Conservation (phyloP, 1,140 invertebrate species). For the Ceratina calcarata region DNA sequence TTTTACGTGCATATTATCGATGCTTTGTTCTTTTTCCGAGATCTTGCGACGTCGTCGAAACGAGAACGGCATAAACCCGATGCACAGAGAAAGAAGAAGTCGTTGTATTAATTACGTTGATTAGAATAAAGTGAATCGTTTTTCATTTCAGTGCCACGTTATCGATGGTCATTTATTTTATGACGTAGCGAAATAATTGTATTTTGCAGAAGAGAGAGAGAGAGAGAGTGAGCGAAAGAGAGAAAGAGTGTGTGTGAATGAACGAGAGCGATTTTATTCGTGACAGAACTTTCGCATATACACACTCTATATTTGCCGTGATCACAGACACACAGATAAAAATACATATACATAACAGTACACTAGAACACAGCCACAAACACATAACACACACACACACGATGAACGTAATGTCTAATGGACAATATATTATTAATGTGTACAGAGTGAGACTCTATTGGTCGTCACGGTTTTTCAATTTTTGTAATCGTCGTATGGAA, state of each 20-base stretch:
- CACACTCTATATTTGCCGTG: constrained; percentile 25
- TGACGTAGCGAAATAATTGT: constrained; percentile 5
- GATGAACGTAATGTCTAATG: constrained; percentile 24
- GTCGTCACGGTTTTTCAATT: constrained; percentile 46
- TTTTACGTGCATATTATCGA: too few relatives aligned
- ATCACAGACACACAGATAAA: constrained; percentile 15
- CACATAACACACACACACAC: not conserved
- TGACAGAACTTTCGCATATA: constrained; percentile 17
- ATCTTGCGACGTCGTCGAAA: not conserved
- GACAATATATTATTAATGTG: constrained; percentile 40
- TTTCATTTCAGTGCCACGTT: constrained; percentile 37
- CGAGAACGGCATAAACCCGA: constrained; percentile 1
- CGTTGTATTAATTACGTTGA: constrained; percentile 40
- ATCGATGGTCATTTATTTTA: constrained; percentile 35
- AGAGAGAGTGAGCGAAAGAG: not conserved
- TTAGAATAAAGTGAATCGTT: constrained; percentile 46
- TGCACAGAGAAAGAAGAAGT: constrained; percentile 7
- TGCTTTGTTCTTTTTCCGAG: too few relatives aligned
- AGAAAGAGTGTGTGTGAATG: not conserved
- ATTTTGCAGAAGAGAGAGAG: not conserved
- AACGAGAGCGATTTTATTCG: not conserved
- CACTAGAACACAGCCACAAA: not conserved
- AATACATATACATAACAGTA: not conserved
- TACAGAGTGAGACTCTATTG: constrained; percentile 31
- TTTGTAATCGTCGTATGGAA: constrained; percentile 37